Conservation (phyloP, 2,888 invertebrate genomes). For the Tridacna gigas region DNA sequence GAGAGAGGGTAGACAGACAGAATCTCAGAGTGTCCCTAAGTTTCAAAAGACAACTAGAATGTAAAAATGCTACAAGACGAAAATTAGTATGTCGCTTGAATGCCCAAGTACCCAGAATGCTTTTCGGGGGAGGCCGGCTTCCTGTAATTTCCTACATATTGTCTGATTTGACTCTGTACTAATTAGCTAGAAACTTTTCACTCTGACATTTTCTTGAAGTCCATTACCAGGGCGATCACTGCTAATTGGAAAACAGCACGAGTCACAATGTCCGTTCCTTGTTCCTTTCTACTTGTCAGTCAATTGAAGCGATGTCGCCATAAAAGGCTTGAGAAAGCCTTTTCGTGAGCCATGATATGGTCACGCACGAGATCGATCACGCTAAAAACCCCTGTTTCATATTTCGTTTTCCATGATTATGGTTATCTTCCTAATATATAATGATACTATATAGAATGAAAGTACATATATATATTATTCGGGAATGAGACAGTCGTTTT, state of each 20-base stretch:
- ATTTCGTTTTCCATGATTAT: too few relatives aligned
- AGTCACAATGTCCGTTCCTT: background rate
- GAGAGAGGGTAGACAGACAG: too few relatives aligned
- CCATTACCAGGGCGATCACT: constrained; percentile 10
- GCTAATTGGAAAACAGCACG: constrained; percentile 21
- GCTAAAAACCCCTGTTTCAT: too few relatives aligned
- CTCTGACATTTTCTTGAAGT: constrained; percentile 18
- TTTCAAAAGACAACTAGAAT: too few relatives aligned
- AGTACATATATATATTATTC: too few relatives aligned
- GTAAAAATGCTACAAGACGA: too few relatives aligned
- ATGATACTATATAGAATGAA: too few relatives aligned
- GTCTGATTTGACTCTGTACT: constrained; percentile 13
- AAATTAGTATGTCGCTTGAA: background rate
- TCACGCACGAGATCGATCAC: background rate
- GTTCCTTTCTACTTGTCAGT: background rate
- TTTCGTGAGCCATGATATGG: background rate
- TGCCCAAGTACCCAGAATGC: background rate
- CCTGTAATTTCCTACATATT: constrained; percentile 25
- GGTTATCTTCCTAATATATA: too few relatives aligned
- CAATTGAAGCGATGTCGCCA: constrained; percentile 1
- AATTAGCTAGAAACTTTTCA: constrained; percentile 21
- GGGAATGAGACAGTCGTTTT: too few relatives aligned
- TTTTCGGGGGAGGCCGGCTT: background rate
- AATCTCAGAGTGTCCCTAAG: too few relatives aligned
- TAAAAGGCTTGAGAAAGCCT: background rate